Evolutionary conservation across 2,888 invertebrate genomes (phyloP), one percentile per base, ranked within the genome.

Genomic region (Platycnemis pennipes): DNA sequence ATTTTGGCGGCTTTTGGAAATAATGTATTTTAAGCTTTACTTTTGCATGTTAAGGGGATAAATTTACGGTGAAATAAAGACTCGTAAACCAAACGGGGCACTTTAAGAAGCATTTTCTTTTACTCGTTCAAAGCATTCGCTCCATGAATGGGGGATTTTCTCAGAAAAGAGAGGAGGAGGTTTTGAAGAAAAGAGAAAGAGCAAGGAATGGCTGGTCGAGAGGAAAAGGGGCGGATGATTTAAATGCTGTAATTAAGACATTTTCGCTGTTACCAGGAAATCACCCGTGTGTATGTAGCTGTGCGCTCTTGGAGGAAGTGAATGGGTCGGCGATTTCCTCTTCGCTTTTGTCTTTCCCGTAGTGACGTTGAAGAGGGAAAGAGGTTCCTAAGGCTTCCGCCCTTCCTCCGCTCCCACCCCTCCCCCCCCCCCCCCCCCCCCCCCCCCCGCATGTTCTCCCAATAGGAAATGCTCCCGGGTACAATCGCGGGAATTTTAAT

Each of bases 171-270:
- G 45, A 87, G 45, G 8, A 45, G 5, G 37, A 22, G 86, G 44
- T n/a, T n/a, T n/a, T n/a, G n/a, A 26, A 87, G 46, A 1, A 46
- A n/a, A n/a, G 87, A n/a, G 42, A 45, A 4, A 26, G 37, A 37
- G 31, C 13, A n/a, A n/a, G n/a, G n/a, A n/a, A n/a, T n/a, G n/a
- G 31, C 13, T 31, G 77, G 86, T 42, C 37, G 46, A 46, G 45
- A 45, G 8, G 16, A 77, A 2, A 77, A 77, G 37, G 11, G 77
- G 4, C 13, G 13, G 16, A 77, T 77, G 37, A 13, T 77, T 77
- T 77, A 77, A 77, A 37, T 77, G 77, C 1, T 31, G 77, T 77
- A 77, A 77, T 77, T 77, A 77, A 77, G 77, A 77, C 77, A 37
- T 77, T 77, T 63, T 63, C 63, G 63, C n/a, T 8, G 19, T 63